These are phyloP conservation scores for Drosophila auraria DNA, from an alignment of 1,140 invertebrate species.

Conservation along the genomic window DNA sequence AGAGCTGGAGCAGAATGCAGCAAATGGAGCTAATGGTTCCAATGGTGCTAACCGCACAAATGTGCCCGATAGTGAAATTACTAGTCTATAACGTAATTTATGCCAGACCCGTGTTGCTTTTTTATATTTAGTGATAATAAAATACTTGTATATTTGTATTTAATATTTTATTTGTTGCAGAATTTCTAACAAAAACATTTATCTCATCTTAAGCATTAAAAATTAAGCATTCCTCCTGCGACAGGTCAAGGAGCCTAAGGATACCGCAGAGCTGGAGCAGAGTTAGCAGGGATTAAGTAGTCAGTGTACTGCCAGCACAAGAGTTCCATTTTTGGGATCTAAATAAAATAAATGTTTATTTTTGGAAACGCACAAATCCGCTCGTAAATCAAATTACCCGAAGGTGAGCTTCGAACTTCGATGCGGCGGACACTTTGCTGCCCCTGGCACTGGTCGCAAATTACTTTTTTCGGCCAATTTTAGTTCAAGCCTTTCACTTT, in stretches of 20 bases:
- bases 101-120: slow-evolving; percentile 14
- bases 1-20: slow-evolving; percentile 59
- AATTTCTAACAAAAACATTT: no score
- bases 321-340: background rate
- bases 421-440: background rate
- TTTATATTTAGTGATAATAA: slow-evolving; percentile 44
- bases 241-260: background rate
- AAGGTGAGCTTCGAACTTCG: background rate
- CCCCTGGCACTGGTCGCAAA: slow-evolving; percentile 18
- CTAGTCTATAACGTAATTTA: slow-evolving; percentile 71
- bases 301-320: background rate
- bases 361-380: slow-evolving; percentile 15
- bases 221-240: background rate
- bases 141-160: slow-evolving; percentile 31
- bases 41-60: slow-evolving; percentile 38
- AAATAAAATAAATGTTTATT: slow-evolving; percentile 28
- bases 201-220: background rate
- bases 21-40: slow-evolving; percentile 28
- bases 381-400: slow-evolving; percentile 19
- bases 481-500: slow-evolving; percentile 35
- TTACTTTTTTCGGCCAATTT: slow-evolving; percentile 45
- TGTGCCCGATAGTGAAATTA: slow-evolving; percentile 70
- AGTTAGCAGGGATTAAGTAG: background rate
- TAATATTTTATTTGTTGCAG: slow-evolving; percentile 8
- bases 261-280: background rate